Evolutionary conservation across 2,888 invertebrate species (phyloP).

Genomic region (Stenichneumon culpator): DNA sequence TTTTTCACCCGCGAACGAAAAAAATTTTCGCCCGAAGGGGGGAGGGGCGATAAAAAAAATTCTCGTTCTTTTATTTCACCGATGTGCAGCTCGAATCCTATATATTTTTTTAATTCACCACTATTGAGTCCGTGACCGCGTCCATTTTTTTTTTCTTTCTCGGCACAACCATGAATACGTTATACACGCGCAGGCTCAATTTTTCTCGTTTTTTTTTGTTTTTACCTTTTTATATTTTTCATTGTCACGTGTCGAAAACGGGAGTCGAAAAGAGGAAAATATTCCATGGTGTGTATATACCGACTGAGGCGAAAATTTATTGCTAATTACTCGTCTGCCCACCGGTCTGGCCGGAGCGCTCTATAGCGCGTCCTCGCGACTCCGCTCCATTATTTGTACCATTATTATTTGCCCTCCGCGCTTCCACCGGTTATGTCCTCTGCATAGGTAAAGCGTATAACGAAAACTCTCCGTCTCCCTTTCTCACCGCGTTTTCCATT

Average conservation of each 20-base stretch:
- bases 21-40: neutral
- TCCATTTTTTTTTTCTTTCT: neutral
- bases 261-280: conserved; percentile 50
- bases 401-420: conserved; percentile 62
- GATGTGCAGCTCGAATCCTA: neutral
- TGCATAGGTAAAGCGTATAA: conserved; percentile 3
- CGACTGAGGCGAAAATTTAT: conserved; percentile 54
- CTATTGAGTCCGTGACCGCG: conserved; percentile 51
- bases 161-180: neutral
- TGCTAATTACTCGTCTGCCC: conserved; percentile 62
- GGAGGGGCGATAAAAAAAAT: neutral
- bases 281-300: conserved; percentile 25
- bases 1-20: neutral
- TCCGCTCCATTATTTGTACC: conserved; percentile 56
- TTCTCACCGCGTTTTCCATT: conserved; percentile 64
- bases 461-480: conserved; percentile 46
- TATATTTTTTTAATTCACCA: conserved; percentile 60
- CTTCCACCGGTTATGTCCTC: conserved; percentile 14
- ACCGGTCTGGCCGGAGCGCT: conserved; percentile 12
- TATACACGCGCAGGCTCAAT: neutral
- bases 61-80: conserved; percentile 33
- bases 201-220: conserved; percentile 14
- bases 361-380: conserved; percentile 11
- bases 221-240: conserved; percentile 13
- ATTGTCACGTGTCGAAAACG: conserved; percentile 4